Conservation (phyloP, 37 sponge, comb jelly and placozoan genomes). For the Petrosia ficiformis region DNA sequence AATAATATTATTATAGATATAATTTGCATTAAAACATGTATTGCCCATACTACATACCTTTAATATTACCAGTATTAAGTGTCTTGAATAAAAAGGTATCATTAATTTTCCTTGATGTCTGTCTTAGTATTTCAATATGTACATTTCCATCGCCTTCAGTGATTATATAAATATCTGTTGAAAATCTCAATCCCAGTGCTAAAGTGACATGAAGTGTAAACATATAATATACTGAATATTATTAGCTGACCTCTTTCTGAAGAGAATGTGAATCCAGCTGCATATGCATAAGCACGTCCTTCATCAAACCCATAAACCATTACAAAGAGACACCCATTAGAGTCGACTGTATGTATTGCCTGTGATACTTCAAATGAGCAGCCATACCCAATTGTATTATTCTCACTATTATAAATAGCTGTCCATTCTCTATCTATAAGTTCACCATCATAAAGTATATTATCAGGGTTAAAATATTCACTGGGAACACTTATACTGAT, state of each 20-base stretch:
- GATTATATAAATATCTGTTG: too few species aligned
- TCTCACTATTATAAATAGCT: background rate
- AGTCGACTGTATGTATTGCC: background rate
- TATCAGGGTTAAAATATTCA: background rate
- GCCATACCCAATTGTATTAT: background rate
- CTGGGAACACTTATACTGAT: background rate
- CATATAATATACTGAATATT: too few species aligned
- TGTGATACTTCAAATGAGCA: background rate
- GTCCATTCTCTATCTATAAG: background rate
- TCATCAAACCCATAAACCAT: conserved; percentile 5
- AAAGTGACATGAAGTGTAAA: too few species aligned
- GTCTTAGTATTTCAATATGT: too few species aligned
- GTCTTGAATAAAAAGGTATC: too few species aligned
- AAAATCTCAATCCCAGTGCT: too few species aligned
- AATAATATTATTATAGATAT: too few species aligned
- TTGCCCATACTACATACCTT: too few species aligned
- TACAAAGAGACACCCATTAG: background rate
- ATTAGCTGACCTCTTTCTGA: background rate
- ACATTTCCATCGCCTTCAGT: too few species aligned
- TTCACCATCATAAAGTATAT: background rate
- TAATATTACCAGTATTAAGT: too few species aligned
- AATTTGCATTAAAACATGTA: too few species aligned
- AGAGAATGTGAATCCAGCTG: background rate
- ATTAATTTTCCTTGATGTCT: too few species aligned
- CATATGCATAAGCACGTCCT: background rate